Base-by-base conservation (phyloP, 2,113 vertebrate genomes). In the Myrmophylax atrothorax region DNA sequence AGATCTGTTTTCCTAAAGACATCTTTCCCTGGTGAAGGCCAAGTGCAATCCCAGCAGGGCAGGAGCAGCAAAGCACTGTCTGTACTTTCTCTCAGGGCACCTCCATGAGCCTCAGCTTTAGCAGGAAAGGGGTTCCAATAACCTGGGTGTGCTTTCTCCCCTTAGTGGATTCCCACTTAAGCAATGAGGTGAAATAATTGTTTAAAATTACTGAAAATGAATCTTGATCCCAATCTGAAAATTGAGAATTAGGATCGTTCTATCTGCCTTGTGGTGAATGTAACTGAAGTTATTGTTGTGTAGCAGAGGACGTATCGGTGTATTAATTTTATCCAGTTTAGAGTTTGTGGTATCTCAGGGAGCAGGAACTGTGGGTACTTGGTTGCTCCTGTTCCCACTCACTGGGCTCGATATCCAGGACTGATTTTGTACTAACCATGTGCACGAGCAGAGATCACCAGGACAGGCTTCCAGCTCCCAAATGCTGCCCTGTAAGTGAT, bases 231-330 rank as follows among this genome's bases (percentile, higher is more conserved):
- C 38, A 87, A 74, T 75, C 76, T 83, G 67, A 70, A 80, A 94
- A 50, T 77, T 37, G 50, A 93, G 89, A 75, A 63, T 46, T 55
- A 62, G 42, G 26, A 82, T 85, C 84, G 38, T 70, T 82, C 2
- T 44, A 93, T 98, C 93, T 98, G 73, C 91, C 93, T 96, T 95
- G 96, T 94, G 88, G 86, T 95, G 91, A 92, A 93, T 86, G 67
- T 86, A 64, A 90, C 83, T 93, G 93, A 93, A 97, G 87, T n/a
- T n/a, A n/a, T 81, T 95, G 83, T 87, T 93, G 83, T 93, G 75
- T 93, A 56, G 60, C 66, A 94, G 93, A 79, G 78, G 74, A 82
- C 37, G 37, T 68, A 92, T 97, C 94, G 95, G 69, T 89, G 75
- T 63, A 82, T 92, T 96, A 93, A 78, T 49, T 84, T 94, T 72